Percentiles rank a stretch among this genome's conserved stretches.
phyloP scores from a whole-genome alignment of 2,888 invertebrate genomes.

The Thecocarcelia acutangulata region DNA sequence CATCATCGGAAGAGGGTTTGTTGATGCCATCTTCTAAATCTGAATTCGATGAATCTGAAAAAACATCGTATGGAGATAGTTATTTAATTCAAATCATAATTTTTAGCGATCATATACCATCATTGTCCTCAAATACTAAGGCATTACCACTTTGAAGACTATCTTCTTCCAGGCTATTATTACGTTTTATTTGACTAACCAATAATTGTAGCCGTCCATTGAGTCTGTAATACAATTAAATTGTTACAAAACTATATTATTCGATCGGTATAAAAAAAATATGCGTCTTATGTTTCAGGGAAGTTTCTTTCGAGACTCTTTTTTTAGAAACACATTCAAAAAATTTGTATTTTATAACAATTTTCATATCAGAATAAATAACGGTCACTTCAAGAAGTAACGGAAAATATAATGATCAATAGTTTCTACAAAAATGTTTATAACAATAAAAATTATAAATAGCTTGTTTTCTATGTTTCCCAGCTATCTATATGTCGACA shows the following conservation, averaged over 20 bases:
- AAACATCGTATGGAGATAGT: neutral
- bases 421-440: too few relatives aligned
- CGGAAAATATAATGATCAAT: too few relatives aligned
- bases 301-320: too few relatives aligned
- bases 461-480: too few relatives aligned
- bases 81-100: neutral
- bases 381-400: too few relatives aligned
- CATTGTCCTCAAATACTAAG: constrained; percentile 77
- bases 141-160: constrained; percentile 76
- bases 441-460: too few relatives aligned
- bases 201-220: constrained; percentile 79
- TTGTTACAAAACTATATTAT: constrained; percentile 2
- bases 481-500: too few relatives aligned
- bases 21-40: constrained; percentile 73
- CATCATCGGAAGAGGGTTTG: constrained; percentile 72
- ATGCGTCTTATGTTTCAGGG: too few relatives aligned
- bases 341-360: too few relatives aligned
- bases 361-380: too few relatives aligned
- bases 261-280: too few relatives aligned
- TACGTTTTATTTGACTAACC: constrained; percentile 80
- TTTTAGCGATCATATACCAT: constrained; percentile 71
- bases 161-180: constrained; percentile 77
- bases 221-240: constrained; percentile 73
- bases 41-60: constrained; percentile 73
- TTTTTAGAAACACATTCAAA: too few relatives aligned